Evolutionary conservation across 92 coral and sea anemone species (phyloP).

Genomic region (Pocillopora grandis): DNA sequence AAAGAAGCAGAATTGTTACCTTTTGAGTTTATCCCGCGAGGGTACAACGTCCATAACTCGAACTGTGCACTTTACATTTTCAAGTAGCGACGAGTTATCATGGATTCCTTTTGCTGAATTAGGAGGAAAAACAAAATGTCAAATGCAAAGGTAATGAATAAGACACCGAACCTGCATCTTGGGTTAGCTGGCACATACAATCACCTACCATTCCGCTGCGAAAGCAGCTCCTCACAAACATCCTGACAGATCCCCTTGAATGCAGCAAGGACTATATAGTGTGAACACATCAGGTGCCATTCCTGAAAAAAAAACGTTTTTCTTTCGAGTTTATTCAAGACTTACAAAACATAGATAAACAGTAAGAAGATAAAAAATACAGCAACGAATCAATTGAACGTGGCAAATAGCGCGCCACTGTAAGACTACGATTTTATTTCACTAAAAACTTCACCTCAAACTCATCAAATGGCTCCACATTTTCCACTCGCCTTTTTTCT

Average conservation of each 20-base stretch:
- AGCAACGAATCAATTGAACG: not conserved
- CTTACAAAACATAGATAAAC: not conserved
- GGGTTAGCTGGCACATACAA: not conserved
- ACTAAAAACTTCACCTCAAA: conserved; percentile 68
- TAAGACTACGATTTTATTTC: not conserved
- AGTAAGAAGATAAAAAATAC: not conserved
- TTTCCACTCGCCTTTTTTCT: conserved; percentile 64
- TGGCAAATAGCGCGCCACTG: not conserved
- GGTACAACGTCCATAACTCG: conserved; percentile 23
- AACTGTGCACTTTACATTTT: not conserved
- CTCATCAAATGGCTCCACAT: conserved; percentile 81
- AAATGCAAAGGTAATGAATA: no score
- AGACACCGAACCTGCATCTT: not conserved
- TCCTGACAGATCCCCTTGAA: conserved; percentile 65
- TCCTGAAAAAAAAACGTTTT: conserved; percentile 42
- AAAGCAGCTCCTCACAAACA: conserved; percentile 50
- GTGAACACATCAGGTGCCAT: conserved; percentile 81
- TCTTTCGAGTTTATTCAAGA: no score
- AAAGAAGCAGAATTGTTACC: not conserved
- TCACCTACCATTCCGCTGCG: conserved; percentile 17
- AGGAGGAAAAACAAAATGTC: not conserved
- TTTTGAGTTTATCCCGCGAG: conserved; percentile 19
- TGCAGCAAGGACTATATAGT: conserved; percentile 71
- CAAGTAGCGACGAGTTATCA: not conserved
- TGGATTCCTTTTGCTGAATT: not conserved